Evolutionary conservation across 2,797 vertebrate species (phyloP).

Genomic region (Paguma larvata): DNA sequence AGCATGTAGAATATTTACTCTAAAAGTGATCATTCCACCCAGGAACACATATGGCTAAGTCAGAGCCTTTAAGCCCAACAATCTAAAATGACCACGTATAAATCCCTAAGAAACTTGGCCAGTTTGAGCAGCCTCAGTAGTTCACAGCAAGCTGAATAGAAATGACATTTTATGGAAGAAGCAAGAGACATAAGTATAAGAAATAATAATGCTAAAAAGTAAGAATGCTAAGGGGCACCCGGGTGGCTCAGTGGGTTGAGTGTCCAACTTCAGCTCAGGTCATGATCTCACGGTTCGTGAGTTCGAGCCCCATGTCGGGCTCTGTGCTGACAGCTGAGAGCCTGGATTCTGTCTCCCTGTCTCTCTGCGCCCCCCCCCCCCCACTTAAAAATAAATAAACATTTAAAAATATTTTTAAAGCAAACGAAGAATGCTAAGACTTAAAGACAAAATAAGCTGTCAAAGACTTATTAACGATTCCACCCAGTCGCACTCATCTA

Average conservation of each 20-base stretch:
- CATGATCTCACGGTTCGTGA: too few species aligned
- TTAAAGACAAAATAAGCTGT: not conserved
- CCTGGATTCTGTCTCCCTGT: too few species aligned
- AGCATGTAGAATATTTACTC: not conserved
- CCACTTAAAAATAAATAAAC: too few species aligned
- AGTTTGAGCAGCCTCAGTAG: not conserved
- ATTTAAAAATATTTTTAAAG: too few species aligned
- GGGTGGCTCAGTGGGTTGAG: too few species aligned
- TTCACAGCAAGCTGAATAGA: not conserved
- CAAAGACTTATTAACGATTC: not conserved
- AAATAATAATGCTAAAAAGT: constrained; percentile 1
- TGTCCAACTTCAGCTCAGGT: too few species aligned
- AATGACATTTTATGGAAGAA: constrained; percentile 19
- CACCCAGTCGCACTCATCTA: not conserved
- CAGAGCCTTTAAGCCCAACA: not conserved
- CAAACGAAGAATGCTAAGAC: not conserved
- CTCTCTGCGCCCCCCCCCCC: too few species aligned
- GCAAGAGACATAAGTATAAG: not conserved
- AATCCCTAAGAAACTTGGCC: not conserved
- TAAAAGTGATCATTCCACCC: not conserved
- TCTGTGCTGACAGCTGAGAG: too few species aligned
- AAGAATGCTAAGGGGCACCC: not conserved
- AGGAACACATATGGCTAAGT: not conserved
- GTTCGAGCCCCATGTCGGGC: too few species aligned
- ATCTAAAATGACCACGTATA: not conserved